A percentile compares a stretch with the other conserved stretches of the same genome.
Conservation (phyloP, 2,888 invertebrate species). For the Lepeophtheirus nordmannii region DNA sequence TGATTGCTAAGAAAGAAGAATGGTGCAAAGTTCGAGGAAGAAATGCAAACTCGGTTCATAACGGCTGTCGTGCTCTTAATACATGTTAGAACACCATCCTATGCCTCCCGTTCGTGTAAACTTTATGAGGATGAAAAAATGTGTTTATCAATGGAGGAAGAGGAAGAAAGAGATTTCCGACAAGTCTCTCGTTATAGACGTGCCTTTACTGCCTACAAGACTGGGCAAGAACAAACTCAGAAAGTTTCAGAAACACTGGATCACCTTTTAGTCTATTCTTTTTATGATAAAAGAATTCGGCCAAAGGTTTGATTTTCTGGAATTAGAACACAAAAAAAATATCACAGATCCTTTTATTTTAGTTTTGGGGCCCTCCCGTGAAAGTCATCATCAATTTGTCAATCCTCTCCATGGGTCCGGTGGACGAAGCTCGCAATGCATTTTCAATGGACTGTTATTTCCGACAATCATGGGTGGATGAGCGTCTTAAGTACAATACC, state of each 20-base stretch:
- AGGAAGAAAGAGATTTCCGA: not conserved
- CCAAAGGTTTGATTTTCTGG: slow-evolving; percentile 5
- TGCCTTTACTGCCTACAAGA: slow-evolving; percentile 2
- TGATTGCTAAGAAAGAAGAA: no score
- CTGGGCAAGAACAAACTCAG: slow-evolving; percentile 7
- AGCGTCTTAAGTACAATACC: slow-evolving; percentile 37
- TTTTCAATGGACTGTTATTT: slow-evolving; percentile 24
- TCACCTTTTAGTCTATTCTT: slow-evolving; percentile 11
- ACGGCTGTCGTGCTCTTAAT: no score
- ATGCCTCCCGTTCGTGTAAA: no score
- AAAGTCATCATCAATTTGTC: slow-evolving; percentile 35
- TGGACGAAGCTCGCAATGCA: slow-evolving; percentile 33
- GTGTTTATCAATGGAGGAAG: not conserved
- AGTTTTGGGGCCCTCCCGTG: slow-evolving; percentile 31
- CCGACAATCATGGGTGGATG: slow-evolving; percentile 40
- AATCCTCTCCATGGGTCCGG: slow-evolving; percentile 37
- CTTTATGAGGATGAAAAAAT: no score
- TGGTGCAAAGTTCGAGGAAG: no score
- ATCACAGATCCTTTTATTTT: not conserved
- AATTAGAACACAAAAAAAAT: not conserved
- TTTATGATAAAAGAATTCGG: slow-evolving; percentile 19
- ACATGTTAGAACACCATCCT: no score
- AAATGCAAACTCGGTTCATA: no score
- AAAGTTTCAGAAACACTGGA: slow-evolving; percentile 11
- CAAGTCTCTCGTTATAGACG: not conserved